Conservation (phyloP, 2,888 invertebrate genomes). For the Metopia argyrocephala region DNA sequence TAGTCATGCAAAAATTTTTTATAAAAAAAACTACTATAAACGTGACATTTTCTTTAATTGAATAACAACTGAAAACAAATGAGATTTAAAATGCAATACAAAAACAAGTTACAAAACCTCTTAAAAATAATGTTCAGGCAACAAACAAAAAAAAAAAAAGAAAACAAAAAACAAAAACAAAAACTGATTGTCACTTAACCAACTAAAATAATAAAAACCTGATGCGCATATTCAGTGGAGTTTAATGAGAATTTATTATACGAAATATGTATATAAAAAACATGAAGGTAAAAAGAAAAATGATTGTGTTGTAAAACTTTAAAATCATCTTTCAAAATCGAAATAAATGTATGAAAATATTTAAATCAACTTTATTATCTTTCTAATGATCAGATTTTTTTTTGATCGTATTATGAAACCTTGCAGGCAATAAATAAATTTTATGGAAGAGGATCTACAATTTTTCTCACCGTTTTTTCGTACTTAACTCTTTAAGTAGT, state of each 20-base stretch:
- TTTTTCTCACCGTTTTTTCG: conserved; percentile 2
- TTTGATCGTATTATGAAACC: not conserved
- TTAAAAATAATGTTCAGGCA: not conserved
- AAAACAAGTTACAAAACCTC: conserved; percentile 55
- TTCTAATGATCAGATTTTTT: conserved; percentile 43
- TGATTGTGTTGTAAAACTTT: not conserved
- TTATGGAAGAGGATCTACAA: conserved; percentile 11
- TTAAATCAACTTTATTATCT: conserved; percentile 20
- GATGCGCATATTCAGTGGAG: conserved; percentile 52
- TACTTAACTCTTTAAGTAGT: conserved; percentile 38
- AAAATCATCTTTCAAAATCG: conserved; percentile 17
- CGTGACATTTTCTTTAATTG: conserved; percentile 61
- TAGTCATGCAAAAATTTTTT: conserved; percentile 24
- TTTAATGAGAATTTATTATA: conserved; percentile 44
- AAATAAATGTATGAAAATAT: not conserved
- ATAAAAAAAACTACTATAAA: conserved; percentile 36
- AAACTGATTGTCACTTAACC: not conserved
- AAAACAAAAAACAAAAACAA: conserved; percentile 55
- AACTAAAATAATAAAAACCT: conserved; percentile 19
- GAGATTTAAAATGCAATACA: not conserved
- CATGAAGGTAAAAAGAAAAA: not conserved
- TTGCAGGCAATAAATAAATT: not conserved
- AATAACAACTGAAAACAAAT: conserved; percentile 34
- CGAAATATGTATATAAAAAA: conserved; percentile 11
- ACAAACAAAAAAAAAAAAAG: not conserved